These are phyloP conservation scores for Habropoda laboriosa DNA, from an alignment of 1,140 invertebrate genomes.

Conservation along the genomic window DNA sequence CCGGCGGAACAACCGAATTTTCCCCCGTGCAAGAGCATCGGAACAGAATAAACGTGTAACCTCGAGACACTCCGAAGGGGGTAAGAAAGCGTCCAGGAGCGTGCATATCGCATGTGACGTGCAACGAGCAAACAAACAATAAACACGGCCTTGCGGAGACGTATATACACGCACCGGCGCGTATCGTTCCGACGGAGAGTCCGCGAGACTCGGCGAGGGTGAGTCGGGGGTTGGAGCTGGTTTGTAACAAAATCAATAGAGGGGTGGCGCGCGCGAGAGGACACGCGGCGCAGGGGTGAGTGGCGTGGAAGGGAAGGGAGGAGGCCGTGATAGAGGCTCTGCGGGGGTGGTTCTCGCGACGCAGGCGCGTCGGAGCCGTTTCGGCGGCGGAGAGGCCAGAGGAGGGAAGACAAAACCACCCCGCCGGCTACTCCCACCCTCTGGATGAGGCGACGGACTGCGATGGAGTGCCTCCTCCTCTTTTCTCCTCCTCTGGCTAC, in stretches of 20 bases:
- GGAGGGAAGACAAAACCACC: constrained; percentile 71
- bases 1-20: too few species aligned
- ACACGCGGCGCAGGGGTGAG: constrained; percentile 63
- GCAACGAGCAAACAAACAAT: constrained; percentile 61
- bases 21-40: background rate
- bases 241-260: constrained; percentile 83
- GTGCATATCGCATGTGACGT: constrained; percentile 13
- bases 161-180: constrained; percentile 73
- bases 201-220: constrained; percentile 57
- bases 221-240: constrained; percentile 68
- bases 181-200: constrained; percentile 72
- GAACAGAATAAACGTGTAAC: background rate
- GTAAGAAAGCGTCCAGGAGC: constrained; percentile 10
- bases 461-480: constrained; percentile 78
- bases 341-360: constrained; percentile 53
- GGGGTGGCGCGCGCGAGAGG: constrained; percentile 79
- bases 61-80: too few species aligned
- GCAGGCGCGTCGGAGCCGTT: constrained; percentile 62
- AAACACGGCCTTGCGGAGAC: constrained; percentile 45
- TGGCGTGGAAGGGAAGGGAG: constrained; percentile 39
- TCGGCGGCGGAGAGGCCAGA: constrained; percentile 55
- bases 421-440: constrained; percentile 67
- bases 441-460: constrained; percentile 79
- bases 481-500: constrained; percentile 42
- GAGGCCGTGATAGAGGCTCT: constrained; percentile 24